Conservation (phyloP, 2,797 vertebrate genomes). For the Mormyrus proboscirostris region DNA sequence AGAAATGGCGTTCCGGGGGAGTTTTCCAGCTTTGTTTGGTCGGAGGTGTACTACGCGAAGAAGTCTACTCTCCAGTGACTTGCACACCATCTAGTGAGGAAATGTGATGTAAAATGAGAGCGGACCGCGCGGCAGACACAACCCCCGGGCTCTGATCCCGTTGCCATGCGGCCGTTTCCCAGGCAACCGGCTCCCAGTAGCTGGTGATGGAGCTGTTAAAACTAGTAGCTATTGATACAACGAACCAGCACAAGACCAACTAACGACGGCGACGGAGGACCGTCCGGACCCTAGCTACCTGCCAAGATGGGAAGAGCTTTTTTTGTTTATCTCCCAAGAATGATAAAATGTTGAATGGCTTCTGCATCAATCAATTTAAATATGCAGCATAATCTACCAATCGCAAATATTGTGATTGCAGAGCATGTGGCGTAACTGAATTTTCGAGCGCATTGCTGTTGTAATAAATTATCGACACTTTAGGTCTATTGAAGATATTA, state of each 20-base stretch:
- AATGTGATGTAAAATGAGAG: constrained; percentile 76
- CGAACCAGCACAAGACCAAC: constrained; percentile 45
- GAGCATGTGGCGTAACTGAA: not conserved
- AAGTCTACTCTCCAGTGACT: constrained; percentile 77
- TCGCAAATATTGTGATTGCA: constrained; percentile 8
- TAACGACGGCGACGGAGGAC: constrained; percentile 54
- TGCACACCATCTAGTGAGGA: constrained; percentile 88
- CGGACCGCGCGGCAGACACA: constrained; percentile 67
- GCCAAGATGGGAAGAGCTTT: not conserved
- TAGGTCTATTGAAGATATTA: not conserved
- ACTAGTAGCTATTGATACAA: constrained; percentile 58
- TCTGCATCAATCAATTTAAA: not conserved
- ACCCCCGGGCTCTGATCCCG: constrained; percentile 89
- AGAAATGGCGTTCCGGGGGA: constrained; percentile 52
- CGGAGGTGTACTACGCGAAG: constrained; percentile 58
- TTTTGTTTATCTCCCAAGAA: not conserved
- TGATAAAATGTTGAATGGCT: not conserved
- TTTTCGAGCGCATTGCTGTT: not conserved
- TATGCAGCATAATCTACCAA: not conserved
- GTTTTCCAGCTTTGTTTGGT: constrained; percentile 58
- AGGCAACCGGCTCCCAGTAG: constrained; percentile 88
- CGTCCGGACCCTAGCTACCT: constrained; percentile 25
- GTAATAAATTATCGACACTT: not conserved
- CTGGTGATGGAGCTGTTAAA: constrained; percentile 66
- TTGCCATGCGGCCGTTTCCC: constrained; percentile 99